Evolutionary conservation across 2,888 invertebrate species (phyloP).

Genomic region (Ochlodes sylvanus): DNA sequence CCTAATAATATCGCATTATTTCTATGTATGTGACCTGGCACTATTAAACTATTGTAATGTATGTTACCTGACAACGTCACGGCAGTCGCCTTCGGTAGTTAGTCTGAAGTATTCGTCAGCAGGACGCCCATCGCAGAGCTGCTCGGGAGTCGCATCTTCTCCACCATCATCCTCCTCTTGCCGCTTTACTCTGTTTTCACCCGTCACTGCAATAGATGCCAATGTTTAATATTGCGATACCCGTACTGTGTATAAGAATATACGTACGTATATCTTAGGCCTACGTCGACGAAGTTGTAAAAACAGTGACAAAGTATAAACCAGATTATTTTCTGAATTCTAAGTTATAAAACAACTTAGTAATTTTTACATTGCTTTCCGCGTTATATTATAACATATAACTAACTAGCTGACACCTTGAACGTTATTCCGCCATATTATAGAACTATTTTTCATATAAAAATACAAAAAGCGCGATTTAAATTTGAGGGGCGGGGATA

Average conservation of each 20-base stretch:
- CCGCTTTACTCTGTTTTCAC: slow-evolving; percentile 82
- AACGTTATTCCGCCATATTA: no score
- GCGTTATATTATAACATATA: no score
- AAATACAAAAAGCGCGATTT: no score
- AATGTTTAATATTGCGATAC: background rate
- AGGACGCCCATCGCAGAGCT: slow-evolving; percentile 94
- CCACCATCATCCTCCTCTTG: slow-evolving; percentile 89
- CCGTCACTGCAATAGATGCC: slow-evolving; percentile 66
- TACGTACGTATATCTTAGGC: no score
- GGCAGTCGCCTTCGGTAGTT: slow-evolving; percentile 93
- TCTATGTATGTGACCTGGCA: background rate
- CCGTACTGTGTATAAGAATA: no score
- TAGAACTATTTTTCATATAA: no score
- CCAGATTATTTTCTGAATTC: background rate
- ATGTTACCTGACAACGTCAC: slow-evolving; percentile 95
- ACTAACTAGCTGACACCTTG: no score
- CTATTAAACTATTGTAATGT: background rate
- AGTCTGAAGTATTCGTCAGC: slow-evolving; percentile 97
- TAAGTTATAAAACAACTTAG: no score
- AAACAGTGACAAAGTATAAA: background rate
- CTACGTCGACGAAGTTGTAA: background rate
- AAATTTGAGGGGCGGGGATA: no score
- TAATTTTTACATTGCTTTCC: no score
- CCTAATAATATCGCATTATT: background rate
- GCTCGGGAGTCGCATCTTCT: slow-evolving; percentile 89